Evolutionary conservation across 2,113 vertebrate genomes (phyloP).

Genomic region (Dromiciops gliroides): DNA sequence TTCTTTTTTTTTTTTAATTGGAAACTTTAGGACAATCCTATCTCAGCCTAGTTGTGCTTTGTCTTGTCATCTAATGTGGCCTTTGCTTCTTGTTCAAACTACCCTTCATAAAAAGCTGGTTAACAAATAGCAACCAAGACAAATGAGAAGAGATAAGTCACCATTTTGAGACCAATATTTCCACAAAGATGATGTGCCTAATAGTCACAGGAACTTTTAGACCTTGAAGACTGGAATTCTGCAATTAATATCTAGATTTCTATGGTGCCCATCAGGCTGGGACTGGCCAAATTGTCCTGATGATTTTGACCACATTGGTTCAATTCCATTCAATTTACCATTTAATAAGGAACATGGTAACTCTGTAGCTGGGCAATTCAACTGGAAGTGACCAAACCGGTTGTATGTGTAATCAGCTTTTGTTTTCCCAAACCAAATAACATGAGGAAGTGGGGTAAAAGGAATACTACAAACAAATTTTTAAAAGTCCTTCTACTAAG

Average conservation of each 20-base stretch:
- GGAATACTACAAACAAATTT: neutral
- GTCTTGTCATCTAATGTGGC: constrained; percentile 2
- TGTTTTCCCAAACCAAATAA: neutral
- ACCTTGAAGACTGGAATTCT: neutral
- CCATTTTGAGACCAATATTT: neutral
- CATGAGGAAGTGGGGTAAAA: neutral
- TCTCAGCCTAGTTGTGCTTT: neutral
- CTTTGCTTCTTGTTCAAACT: constrained; percentile 38
- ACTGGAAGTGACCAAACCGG: neutral
- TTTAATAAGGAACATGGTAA: neutral
- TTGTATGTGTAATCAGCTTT: neutral
- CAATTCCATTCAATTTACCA: neutral
- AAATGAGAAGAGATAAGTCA: neutral
- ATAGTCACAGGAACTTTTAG: neutral
- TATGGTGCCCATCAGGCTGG: neutral
- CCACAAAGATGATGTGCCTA: constrained; percentile 12
- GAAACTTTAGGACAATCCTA: constrained; percentile 2
- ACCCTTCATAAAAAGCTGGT: constrained; percentile 22
- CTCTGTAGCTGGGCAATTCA: neutral
- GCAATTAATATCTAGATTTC: neutral
- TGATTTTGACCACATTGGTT: neutral
- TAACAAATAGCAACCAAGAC: constrained; percentile 28
- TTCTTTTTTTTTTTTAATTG: no score
- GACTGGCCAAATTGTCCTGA: neutral
- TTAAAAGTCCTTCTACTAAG: neutral